Base-by-base conservation (phyloP, 1,140 invertebrate genomes). In the Drosophila parabipectinata region DNA sequence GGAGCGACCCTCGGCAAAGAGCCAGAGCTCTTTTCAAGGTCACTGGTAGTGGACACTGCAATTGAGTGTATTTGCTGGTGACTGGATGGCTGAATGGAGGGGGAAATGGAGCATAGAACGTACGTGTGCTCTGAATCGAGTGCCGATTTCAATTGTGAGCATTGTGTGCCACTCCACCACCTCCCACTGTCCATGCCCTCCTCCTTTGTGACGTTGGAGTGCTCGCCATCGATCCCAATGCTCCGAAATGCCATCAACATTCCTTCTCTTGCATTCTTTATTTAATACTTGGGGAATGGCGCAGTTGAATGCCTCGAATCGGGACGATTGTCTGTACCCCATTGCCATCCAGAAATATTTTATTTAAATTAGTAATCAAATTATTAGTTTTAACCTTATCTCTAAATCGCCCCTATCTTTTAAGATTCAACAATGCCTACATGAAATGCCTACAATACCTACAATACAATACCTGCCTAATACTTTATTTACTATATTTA, bases 131-230 rank as follows among this genome's bases (percentile, higher is more conserved):
- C 24, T 28, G 26, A 32, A 24, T 83, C 74, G 79, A 78, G 79
- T 82, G 79, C 30, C 75, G 64, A 60, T 69, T 82, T 82, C 79
- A 82, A 82, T 82, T 82, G 79, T 62, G 14, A 47, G 32, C 79
- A 83, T 82, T 82, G 79, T 82, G 55, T 53, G 60, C 15, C 14
- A 45, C 34, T 24, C 34, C 58, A 48, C 21, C 6, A 15, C 14
- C 47, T 32, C 39, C 34, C 34, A 7, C 28, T 24, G 10, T 18
- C 44, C 18, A 12, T 2, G 3, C 7, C 44, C 44, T 47, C 26
- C 52, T 61, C 48, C 53, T 15, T 24, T 21, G 44, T 57, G 62
- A 45, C 69, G 55, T 44, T 73, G 69, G 67, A 62, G 62, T 77
- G 54, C 32, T 32, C 45, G 6, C 37, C 58, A 21, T 53, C 51